Percentiles rank a stretch among this genome's conserved stretches.
Evolutionary conservation across 2,888 invertebrate genomes (phyloP).

Genomic region (Drosophila borealis): DNA sequence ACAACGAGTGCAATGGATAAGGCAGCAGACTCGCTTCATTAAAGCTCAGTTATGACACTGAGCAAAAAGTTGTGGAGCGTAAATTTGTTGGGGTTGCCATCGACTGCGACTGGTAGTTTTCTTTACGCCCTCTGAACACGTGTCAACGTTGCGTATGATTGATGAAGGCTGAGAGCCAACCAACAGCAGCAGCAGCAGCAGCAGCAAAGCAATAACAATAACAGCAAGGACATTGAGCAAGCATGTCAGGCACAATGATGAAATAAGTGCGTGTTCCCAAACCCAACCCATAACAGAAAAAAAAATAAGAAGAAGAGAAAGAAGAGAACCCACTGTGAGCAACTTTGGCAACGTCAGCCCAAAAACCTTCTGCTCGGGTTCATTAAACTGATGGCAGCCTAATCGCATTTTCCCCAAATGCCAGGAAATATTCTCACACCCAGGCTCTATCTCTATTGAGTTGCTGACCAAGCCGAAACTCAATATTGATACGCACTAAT

Average conservation of each 20-base stretch:
- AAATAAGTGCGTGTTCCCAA: constrained; percentile 52
- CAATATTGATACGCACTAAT: constrained; percentile 59
- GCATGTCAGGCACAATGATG: constrained; percentile 60
- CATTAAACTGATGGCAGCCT: constrained; percentile 64
- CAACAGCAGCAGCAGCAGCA: constrained; percentile 18
- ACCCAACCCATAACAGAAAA: background rate
- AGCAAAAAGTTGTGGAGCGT: constrained; percentile 58
- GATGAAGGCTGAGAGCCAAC: constrained; percentile 60
- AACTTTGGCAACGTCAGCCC: constrained; percentile 30
- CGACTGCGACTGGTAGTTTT: constrained; percentile 38
- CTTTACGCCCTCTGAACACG: constrained; percentile 57
- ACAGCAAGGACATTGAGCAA: constrained; percentile 52
- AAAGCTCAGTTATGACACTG: constrained; percentile 70
- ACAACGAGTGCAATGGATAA: constrained; percentile 15
- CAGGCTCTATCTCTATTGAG: background rate
- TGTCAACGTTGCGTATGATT: constrained; percentile 78
- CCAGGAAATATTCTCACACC: constrained; percentile 7
- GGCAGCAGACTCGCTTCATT: constrained; percentile 56
- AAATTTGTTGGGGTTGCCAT: constrained; percentile 35
- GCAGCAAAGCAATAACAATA: constrained; percentile 49
- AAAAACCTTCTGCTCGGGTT: constrained; percentile 59
- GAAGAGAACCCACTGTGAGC: no score
- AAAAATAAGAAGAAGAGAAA: no score
- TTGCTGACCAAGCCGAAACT: constrained; percentile 54
- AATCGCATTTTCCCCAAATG: constrained; percentile 47